Evolutionary conservation across 2,797 vertebrate species (phyloP), one percentile per base, ranked within the genome.

Genomic region (Sebastes steindachneri): DNA sequence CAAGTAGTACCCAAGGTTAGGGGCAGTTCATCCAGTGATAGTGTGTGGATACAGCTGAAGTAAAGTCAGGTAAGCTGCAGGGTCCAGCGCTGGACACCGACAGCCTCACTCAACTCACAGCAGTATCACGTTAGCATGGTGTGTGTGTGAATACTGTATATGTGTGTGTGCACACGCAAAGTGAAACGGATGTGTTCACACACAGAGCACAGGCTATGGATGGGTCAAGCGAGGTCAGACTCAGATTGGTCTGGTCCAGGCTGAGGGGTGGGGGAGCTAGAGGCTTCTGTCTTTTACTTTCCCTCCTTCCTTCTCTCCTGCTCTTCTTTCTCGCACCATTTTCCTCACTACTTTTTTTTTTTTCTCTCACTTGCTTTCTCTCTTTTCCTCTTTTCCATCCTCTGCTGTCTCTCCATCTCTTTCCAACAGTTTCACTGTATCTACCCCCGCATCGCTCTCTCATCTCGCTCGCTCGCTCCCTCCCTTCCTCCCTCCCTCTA

Each of bases 151-250:
- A 17, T 45, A 45, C 15, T 45, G 68, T 51, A 26, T 55, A 21
- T 71, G 55, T 68, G 68, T 63, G 25, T 35, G 58, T 69, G 28
- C 41, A 45, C 41, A 45, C 15, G 25, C 35, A 59, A 3, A 19
- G 7, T 79, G 54, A 57, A 45, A 51, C 19, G 19, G 35, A 75
- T 58, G 80, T 11, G 29, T 76, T 67, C 51, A 66, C 60, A 69
- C 60, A 69, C 62, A 67, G 51, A 64, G 59, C 45, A 21, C 73
- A 80, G 68, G 74, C 67, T 73, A 17, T 54, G 75, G 63, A 68
- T 10, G 64, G 84, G 85, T 87, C 82, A 91, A 80, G 83, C 63
- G 69, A 92, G 90, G 92, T 90, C 90, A 92, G 70, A 62, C 33
- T 72, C 63, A 31, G 48, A 67, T 68, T 65, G 68, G 75, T 71